Conservation (phyloP, 2,888 invertebrate genomes). For the Hydraecia micacea region DNA sequence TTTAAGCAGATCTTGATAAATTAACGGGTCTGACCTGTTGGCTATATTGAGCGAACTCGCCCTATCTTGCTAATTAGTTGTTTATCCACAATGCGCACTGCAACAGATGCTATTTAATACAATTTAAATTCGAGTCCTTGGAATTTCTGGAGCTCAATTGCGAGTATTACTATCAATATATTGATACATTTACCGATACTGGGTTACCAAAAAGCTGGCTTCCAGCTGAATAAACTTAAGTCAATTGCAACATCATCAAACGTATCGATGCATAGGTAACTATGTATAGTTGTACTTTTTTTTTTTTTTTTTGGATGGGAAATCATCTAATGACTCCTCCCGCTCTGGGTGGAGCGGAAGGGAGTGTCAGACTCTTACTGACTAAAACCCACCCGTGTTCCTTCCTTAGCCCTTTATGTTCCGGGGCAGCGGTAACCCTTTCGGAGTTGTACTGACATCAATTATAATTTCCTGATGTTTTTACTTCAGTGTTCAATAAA, state of each 20-base stretch:
- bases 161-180: not conserved
- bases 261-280: not conserved
- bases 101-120: conserved; percentile 10
- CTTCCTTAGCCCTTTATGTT: too few relatives aligned
- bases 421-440: too few relatives aligned
- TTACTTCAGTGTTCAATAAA: not conserved
- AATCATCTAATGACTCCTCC: too few relatives aligned
- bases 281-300: too few relatives aligned
- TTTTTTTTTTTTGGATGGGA: too few relatives aligned
- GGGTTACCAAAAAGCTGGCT: not conserved
- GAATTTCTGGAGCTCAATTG: not conserved
- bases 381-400: too few relatives aligned
- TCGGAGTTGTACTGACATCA: not conserved
- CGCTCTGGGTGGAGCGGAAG: too few relatives aligned
- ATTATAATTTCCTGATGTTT: not conserved
- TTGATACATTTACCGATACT: not conserved
- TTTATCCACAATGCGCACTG: conserved; percentile 25
- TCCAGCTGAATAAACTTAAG: not conserved
- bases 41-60: conserved; percentile 6
- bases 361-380: too few relatives aligned
- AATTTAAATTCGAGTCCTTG: conserved; percentile 15
- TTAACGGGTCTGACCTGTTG: conserved; percentile 51
- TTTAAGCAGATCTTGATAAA: conserved; percentile 36
- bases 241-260: not conserved
- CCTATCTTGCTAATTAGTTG: conserved; percentile 36